phyloP scores from a whole-genome alignment of 2,888 invertebrate species.

The Pollenia labialis region DNA sequence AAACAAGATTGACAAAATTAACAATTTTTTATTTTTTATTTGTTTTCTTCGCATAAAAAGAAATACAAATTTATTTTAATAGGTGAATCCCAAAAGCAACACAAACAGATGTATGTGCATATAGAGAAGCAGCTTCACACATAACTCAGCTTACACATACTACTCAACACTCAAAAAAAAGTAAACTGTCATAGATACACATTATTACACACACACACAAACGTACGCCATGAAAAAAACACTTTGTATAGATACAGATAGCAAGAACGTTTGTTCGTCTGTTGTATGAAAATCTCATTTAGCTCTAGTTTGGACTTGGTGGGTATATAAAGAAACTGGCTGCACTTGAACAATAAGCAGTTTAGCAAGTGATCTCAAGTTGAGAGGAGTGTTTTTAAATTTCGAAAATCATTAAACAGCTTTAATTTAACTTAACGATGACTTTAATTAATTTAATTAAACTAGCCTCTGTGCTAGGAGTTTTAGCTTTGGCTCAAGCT shows the following conservation, averaged over 20 bases:
- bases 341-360: slow-evolving; percentile 65
- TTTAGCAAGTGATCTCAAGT: slow-evolving; percentile 62
- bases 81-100: slow-evolving; percentile 73
- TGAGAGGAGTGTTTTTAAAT: slow-evolving; percentile 29
- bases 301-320: not conserved
- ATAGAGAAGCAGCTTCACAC: slow-evolving; percentile 13
- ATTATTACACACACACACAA: not conserved
- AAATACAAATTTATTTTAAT: slow-evolving; percentile 67
- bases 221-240: not conserved
- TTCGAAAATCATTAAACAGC: slow-evolving; percentile 11
- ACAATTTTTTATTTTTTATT: slow-evolving; percentile 3
- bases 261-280: slow-evolving; percentile 27
- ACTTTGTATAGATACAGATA: slow-evolving; percentile 1
- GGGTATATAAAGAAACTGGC: slow-evolving; percentile 75
- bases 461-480: slow-evolving; percentile 69
- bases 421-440: slow-evolving; percentile 56
- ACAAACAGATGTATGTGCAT: slow-evolving; percentile 15
- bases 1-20: not conserved
- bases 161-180: not conserved
- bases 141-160: slow-evolving; percentile 8
- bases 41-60: slow-evolving; percentile 7
- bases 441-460: slow-evolving; percentile 55
- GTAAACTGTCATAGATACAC: slow-evolving; percentile 3
- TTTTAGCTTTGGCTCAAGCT: slow-evolving; percentile 64
- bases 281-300: slow-evolving; percentile 37